Evolutionary conservation across 2,888 invertebrate species (phyloP).

Genomic region (Andrena chrysosceles): DNA sequence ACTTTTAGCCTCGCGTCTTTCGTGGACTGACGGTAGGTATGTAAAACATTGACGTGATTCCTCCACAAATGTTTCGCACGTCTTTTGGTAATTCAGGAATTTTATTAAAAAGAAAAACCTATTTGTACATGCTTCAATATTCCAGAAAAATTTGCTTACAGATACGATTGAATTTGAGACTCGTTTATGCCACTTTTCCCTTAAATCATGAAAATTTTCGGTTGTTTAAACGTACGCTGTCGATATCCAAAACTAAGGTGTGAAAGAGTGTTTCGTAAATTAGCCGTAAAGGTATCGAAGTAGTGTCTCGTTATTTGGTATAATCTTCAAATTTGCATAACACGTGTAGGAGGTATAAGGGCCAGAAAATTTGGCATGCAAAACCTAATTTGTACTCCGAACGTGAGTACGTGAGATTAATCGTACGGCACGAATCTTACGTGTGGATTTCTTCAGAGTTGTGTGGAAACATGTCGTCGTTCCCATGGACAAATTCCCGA

Average conservation of each 20-base stretch:
- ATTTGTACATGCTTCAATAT: conserved; percentile 21
- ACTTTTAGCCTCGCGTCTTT: conserved; percentile 39
- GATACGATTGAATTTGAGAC: conserved; percentile 17
- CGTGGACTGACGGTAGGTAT: neutral
- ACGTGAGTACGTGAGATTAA: conserved; percentile 56
- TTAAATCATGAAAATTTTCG: conserved; percentile 1
- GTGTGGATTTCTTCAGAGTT: conserved; percentile 52
- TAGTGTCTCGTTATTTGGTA: conserved; percentile 47
- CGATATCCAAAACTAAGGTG: conserved; percentile 24
- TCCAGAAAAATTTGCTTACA: neutral
- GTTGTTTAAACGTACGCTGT: too few relatives aligned
- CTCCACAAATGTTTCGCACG: neutral
- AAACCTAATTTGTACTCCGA: conserved; percentile 50
- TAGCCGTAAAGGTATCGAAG: conserved; percentile 26
- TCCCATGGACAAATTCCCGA: conserved; percentile 59
- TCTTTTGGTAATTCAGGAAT: conserved; percentile 30
- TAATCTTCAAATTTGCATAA: conserved; percentile 55
- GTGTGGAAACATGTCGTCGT: conserved; percentile 36
- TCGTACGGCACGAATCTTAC: conserved; percentile 32
- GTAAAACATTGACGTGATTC: too few relatives aligned
- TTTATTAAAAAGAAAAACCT: conserved; percentile 13
- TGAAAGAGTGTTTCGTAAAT: conserved; percentile 27
- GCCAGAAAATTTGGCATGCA: conserved; percentile 47
- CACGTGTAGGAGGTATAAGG: conserved; percentile 23
- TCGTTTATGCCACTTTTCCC: neutral